A percentile compares a stretch with the other conserved stretches of the same genome.
phyloP scores from a whole-genome alignment of 2,113 vertebrate species.

The Oenanthe oenanthe region DNA sequence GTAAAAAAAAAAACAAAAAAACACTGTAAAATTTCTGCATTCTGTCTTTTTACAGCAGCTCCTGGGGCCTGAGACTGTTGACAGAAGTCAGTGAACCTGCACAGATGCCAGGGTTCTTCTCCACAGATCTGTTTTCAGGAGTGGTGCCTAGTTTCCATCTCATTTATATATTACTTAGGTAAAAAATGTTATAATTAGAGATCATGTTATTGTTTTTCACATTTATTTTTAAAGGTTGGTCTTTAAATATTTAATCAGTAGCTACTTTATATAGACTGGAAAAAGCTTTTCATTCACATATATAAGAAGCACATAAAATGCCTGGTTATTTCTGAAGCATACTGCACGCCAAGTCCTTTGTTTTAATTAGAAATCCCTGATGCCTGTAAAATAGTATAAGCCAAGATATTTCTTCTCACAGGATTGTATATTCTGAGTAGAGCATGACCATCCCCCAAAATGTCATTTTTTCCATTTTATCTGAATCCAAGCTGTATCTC shows the following conservation, averaged over 20 bases:
- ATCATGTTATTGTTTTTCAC: not conserved
- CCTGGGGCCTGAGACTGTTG: not conserved
- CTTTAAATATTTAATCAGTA: slow-evolving; percentile 11
- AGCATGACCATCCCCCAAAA: not conserved
- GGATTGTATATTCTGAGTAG: not conserved
- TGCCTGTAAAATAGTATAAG: not conserved
- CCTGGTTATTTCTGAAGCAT: not conserved
- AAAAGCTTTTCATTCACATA: slow-evolving; percentile 5
- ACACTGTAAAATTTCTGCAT: not conserved
- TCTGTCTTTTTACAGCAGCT: not conserved
- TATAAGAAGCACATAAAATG: not conserved
- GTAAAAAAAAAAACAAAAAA: not conserved
- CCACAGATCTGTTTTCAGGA: not conserved
- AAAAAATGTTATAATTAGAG: not conserved
- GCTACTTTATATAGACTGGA: not conserved
- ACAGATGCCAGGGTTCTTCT: not conserved
- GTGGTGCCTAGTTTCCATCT: not conserved
- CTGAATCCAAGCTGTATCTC: not conserved
- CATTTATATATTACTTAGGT: not conserved
- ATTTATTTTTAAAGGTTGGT: not conserved
- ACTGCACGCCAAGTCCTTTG: not conserved
- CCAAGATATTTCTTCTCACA: not conserved
- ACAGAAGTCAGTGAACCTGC: not conserved
- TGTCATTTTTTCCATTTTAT: not conserved
- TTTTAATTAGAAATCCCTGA: not conserved